Percentiles rank a stretch among this genome's conserved stretches.
phyloP scores from a whole-genome alignment of 2,888 invertebrate genomes.

The Oxycera nigricornis region DNA sequence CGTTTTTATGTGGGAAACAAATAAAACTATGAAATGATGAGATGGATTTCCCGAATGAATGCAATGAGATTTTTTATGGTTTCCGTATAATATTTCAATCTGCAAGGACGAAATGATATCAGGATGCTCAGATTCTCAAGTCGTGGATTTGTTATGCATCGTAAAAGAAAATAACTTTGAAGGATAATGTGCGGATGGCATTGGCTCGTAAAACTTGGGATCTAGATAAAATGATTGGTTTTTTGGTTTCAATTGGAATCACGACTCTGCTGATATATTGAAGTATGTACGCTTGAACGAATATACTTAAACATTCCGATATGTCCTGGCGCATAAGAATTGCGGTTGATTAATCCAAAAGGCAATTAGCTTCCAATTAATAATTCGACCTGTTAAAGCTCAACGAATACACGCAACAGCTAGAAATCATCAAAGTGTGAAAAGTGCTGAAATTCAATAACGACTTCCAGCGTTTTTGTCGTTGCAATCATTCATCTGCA shows the following conservation, averaged over 20 bases:
- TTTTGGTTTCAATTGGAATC: neutral
- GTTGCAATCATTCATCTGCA: neutral
- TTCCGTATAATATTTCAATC: slow-evolving; percentile 6
- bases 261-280: too few species aligned
- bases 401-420: neutral
- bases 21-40: neutral
- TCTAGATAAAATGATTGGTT: neutral
- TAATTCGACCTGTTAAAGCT: too few species aligned
- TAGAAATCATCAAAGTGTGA: neutral
- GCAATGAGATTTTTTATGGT: neutral
- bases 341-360: too few species aligned
- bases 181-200: neutral
- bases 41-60: neutral
- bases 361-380: too few species aligned
- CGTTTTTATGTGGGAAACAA: neutral
- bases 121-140: neutral
- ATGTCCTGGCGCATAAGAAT: too few species aligned
- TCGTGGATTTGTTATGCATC: neutral
- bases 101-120: neutral
- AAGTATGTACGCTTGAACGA: too few species aligned
- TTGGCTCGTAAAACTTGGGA: neutral
- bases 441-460: neutral
- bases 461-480: neutral
- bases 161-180: neutral
- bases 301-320: too few species aligned